These are phyloP conservation scores for Cephalophus harveyi DNA, from an alignment of 2,113 vertebrate genomes.

Conservation along the genomic window DNA sequence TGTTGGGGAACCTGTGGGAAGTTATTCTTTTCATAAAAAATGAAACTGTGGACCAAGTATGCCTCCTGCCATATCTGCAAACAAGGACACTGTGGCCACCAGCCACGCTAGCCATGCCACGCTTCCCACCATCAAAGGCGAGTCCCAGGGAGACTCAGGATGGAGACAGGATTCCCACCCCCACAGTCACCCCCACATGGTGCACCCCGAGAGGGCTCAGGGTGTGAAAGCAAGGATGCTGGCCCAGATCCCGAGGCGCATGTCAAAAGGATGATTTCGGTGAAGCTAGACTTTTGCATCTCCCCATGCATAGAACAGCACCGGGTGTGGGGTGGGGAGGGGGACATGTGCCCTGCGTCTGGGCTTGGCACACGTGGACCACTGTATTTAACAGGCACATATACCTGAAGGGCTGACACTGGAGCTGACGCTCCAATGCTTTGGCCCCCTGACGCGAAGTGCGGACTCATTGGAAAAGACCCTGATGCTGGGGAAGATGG, in stretches of 20 bases:
- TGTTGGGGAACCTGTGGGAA: background rate
- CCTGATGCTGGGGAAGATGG: background rate
- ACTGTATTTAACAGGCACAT: fast-evolving
- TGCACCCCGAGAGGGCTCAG: background rate
- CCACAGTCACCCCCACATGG: background rate
- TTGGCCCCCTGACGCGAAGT: background rate
- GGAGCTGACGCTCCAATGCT: fast-evolving
- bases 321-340: background rate
- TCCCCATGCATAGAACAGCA: background rate
- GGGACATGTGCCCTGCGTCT: fast-evolving
- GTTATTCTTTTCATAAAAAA: background rate
- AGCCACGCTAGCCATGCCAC: background rate
- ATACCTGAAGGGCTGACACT: background rate
- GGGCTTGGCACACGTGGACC: background rate
- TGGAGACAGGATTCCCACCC: background rate
- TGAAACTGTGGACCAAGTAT: background rate
- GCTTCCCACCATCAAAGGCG: background rate
- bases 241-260: background rate
- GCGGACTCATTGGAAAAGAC: fast-evolving
- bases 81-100: background rate
- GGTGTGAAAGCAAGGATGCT: background rate
- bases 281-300: background rate
- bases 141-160: background rate
- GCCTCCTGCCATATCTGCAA: background rate
- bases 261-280: background rate